Base-by-base conservation (phyloP, 1,140 invertebrate species). In the Brachionus paranguensis region DNA sequence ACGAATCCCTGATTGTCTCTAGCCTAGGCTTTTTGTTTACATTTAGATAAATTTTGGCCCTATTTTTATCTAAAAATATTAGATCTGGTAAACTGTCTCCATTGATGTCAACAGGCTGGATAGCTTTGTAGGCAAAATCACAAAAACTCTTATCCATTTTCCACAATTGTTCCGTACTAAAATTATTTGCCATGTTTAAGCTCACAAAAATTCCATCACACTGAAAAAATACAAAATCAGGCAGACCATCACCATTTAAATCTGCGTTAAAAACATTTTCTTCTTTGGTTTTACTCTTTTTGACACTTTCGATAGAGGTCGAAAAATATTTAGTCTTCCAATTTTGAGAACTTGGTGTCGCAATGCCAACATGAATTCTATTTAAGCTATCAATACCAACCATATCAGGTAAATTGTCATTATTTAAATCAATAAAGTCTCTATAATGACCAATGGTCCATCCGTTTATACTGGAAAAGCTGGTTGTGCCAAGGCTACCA, bases 181-280 rank as follows among this genome's bases (percentile, higher is more conserved):
- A 64, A 27, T 64, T 64, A 64, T 64, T 64, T 64, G 60, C 60
- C 20, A 7, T 64, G 20, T 64, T 64, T 27, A 64, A 64, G 17
- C 60, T 64, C 20, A 64, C 60, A 64, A 64, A 64, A 64, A 64
- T 64, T 64, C 60, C 60, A 64, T 64, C 60, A 64, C 60, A 64
- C 60, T 64, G 60, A 64, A 64, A 64, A 64, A 64, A 64, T 64
- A 64, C 60, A 64, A 64, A 64, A 64, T 64, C 60, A 64, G 60
- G 60, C 20, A 64, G 60, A 64, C 60, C 60, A 20, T 64, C 60
- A 27, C 60, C 60, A 64, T 64, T 64, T 27, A 64, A 64, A 64
- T 64, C 60, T 27, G 60, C 60, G 17, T 27, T 64, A 64, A 64
- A 64, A 64, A 64, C 60, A 64, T 64, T 64, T 27, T 64, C 60